Evolutionary conservation across 2,888 invertebrate genomes (phyloP).

Genomic region (Lomographa bimaculata): DNA sequence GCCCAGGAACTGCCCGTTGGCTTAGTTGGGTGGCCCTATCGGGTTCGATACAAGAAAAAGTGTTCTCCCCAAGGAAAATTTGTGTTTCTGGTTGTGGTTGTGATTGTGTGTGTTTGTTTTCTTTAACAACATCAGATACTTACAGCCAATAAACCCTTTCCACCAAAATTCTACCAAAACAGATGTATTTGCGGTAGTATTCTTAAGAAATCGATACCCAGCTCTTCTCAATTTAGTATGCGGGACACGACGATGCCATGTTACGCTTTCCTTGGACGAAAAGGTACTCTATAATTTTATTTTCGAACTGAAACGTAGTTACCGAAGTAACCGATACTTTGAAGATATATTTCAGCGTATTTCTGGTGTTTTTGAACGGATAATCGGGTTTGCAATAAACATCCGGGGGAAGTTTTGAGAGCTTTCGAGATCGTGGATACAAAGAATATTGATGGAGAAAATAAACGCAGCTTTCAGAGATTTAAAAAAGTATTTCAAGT

Average conservation of each 20-base stretch:
- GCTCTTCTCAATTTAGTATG: slow-evolving; percentile 59
- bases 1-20: too few species aligned
- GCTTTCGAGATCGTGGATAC: slow-evolving; percentile 2
- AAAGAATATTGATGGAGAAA: too few species aligned
- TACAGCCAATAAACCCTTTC: slow-evolving; percentile 20
- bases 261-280: slow-evolving; percentile 73
- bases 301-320: slow-evolving; percentile 79
- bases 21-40: too few species aligned
- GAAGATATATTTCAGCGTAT: slow-evolving; percentile 37
- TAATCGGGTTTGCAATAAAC: slow-evolving; percentile 47
- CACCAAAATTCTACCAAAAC: slow-evolving; percentile 31
- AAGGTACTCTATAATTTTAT: slow-evolving; percentile 83
- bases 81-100: too few species aligned
- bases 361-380: slow-evolving; percentile 51
- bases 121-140: too few species aligned
- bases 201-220: slow-evolving; percentile 64
- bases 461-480: too few species aligned
- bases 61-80: too few species aligned
- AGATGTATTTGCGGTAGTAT: slow-evolving; percentile 53
- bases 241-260: slow-evolving; percentile 63
- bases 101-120: too few species aligned
- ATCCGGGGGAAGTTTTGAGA: slow-evolving; percentile 17
- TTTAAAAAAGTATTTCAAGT: too few species aligned
- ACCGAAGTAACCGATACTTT: slow-evolving; percentile 76
- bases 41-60: too few species aligned